Evolutionary conservation across 2,113 vertebrate species (phyloP).

Genomic region (Pardalotus punctatus): DNA sequence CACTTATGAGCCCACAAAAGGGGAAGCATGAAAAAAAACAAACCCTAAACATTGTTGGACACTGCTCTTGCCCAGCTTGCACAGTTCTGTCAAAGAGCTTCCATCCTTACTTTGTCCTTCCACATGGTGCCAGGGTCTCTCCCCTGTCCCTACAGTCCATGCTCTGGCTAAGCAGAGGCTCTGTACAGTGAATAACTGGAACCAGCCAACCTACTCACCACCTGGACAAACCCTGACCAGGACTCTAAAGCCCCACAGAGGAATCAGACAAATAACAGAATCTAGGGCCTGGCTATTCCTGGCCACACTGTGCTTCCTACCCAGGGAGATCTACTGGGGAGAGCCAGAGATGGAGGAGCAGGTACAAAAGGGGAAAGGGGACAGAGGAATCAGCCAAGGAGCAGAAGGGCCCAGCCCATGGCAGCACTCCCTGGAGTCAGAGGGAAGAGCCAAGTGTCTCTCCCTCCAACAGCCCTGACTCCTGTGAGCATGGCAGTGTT

Average conservation of each 20-base stretch:
- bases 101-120: not conserved
- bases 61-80: not conserved
- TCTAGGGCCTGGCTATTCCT: not conserved
- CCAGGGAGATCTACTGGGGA: not conserved
- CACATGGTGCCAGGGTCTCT: not conserved
- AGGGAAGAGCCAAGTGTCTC: not conserved
- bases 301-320: not conserved
- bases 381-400: not conserved
- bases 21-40: not conserved
- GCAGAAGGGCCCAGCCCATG: conserved; percentile 1
- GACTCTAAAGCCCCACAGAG: not conserved
- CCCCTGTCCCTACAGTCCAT: not conserved
- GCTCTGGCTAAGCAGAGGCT: not conserved
- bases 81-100: not conserved
- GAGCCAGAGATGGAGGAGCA: not conserved
- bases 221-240: not conserved
- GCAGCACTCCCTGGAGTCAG: not conserved
- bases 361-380: not conserved
- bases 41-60: not conserved
- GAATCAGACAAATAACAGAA: not conserved
- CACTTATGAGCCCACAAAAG: not conserved
- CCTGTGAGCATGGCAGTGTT: not conserved
- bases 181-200: conserved; percentile 30
- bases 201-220: conserved; percentile 26
- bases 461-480: not conserved